Evolutionary conservation across 2,888 invertebrate species (phyloP).

Genomic region (Falcaria lacertinaria): DNA sequence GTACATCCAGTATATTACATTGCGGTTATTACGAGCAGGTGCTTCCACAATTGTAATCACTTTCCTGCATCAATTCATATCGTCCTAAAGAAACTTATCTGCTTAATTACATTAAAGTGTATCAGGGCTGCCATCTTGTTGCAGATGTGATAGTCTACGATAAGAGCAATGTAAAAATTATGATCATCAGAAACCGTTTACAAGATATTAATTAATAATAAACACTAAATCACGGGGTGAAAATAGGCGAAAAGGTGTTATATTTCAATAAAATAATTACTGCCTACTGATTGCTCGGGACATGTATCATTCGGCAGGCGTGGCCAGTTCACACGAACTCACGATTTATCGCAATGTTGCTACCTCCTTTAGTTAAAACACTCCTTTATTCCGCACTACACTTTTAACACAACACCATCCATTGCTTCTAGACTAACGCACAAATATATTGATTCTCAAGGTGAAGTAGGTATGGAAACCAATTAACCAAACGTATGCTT

Average conservation of each 20-base stretch:
- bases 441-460: not conserved
- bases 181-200: slow-evolving; percentile 32
- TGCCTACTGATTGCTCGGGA: slow-evolving; percentile 50
- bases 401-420: not conserved
- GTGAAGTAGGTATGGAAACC: slow-evolving; percentile 6
- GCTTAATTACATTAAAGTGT: too few species aligned
- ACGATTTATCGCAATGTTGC: slow-evolving; percentile 52
- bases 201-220: slow-evolving; percentile 47
- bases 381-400: not conserved
- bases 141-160: too few species aligned
- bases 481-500: not conserved
- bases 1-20: too few species aligned
- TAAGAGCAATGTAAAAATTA: slow-evolving; percentile 14
- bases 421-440: not conserved
- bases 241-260: slow-evolving; percentile 61
- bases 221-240: slow-evolving; percentile 52
- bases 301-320: slow-evolving; percentile 55
- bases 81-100: too few species aligned
- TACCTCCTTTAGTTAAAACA: slow-evolving; percentile 19
- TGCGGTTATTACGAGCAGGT: too few species aligned
- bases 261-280: slow-evolving; percentile 73
- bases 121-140: too few species aligned
- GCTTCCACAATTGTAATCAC: too few species aligned
- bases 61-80: too few species aligned
- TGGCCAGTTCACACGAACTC: slow-evolving; percentile 62